Evolutionary conservation across 2,888 invertebrate species (phyloP).

Genomic region (Drosophila leonis): DNA sequence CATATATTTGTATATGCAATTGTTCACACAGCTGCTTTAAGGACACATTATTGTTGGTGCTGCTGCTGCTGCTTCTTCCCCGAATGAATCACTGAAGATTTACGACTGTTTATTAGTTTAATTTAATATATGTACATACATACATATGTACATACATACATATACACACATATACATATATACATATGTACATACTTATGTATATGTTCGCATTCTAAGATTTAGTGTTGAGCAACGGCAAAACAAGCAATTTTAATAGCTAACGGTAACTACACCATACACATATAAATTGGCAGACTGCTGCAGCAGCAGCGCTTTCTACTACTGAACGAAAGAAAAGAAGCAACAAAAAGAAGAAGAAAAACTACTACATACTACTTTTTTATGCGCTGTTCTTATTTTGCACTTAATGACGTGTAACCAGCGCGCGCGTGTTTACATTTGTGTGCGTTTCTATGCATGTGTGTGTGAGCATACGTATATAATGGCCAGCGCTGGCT

Average conservation of each 20-base stretch:
- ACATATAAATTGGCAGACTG: conserved; percentile 22
- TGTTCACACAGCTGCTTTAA: conserved; percentile 49
- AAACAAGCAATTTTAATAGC: conserved; percentile 25
- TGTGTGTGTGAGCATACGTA: conserved; percentile 15
- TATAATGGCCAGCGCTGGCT: conserved; percentile 41
- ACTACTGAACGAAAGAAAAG: conserved; percentile 29
- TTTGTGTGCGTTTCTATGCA: conserved; percentile 49
- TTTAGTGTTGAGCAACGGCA: conserved; percentile 18
- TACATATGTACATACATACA: background rate
- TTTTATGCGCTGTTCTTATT: conserved; percentile 72
- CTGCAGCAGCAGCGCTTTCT: conserved; percentile 36
- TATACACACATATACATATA: background rate
- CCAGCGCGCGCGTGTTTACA: conserved; percentile 67
- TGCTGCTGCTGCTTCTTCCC: conserved; percentile 14
- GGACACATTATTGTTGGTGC: conserved; percentile 7
- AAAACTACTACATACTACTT: conserved; percentile 45
- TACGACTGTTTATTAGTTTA: conserved; percentile 44
- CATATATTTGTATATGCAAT: conserved; percentile 29
- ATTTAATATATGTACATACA: conserved; percentile 14
- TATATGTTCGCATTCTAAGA: background rate
- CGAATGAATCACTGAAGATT: conserved; percentile 55
- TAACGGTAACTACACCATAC: conserved; percentile 24
- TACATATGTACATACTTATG: too few relatives aligned
- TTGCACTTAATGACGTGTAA: conserved; percentile 79
- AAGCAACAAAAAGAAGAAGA: conserved; percentile 20